Evolutionary conservation across 2,888 invertebrate genomes (phyloP).

Genomic region (Drosophila barbarae): DNA sequence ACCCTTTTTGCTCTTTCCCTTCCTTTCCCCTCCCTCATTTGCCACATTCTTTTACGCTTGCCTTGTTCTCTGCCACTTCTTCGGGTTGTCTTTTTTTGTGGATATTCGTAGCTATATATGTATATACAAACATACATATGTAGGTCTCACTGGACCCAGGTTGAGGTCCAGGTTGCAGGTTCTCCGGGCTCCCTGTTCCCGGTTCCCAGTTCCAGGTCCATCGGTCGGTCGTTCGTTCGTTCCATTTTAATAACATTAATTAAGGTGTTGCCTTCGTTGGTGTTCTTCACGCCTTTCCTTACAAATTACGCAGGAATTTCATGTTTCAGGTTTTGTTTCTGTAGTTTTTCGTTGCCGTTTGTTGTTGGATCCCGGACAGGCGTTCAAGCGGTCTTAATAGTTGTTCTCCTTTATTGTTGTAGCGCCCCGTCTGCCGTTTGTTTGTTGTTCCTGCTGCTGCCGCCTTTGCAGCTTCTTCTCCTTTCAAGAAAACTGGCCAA

Average conservation of each 20-base stretch:
- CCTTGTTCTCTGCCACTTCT: constrained; percentile 39
- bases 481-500: constrained; percentile 36
- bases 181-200: constrained; percentile 25
- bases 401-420: constrained; percentile 58
- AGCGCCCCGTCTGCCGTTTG: constrained; percentile 56
- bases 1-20: constrained; percentile 35
- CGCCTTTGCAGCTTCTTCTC: constrained; percentile 16
- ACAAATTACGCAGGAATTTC: constrained; percentile 80
- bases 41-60: constrained; percentile 53
- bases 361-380: constrained; percentile 36
- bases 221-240: constrained; percentile 66
- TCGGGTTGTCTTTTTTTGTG: constrained; percentile 40
- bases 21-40: constrained; percentile 38
- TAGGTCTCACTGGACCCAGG: constrained; percentile 37
- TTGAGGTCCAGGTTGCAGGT: constrained; percentile 36
- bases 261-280: constrained; percentile 80
- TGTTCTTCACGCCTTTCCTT: constrained; percentile 81
- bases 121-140: constrained; percentile 13
- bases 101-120: constrained; percentile 3
- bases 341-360: constrained; percentile 45
- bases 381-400: constrained; percentile 66
- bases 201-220: constrained; percentile 26
- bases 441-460: constrained; percentile 20
- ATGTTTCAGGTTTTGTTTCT: constrained; percentile 75
- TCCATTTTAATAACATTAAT: constrained; percentile 80